These are phyloP conservation scores for Chamaea fasciata DNA, from an alignment of 2,113 vertebrate species.

Conservation along the genomic window DNA sequence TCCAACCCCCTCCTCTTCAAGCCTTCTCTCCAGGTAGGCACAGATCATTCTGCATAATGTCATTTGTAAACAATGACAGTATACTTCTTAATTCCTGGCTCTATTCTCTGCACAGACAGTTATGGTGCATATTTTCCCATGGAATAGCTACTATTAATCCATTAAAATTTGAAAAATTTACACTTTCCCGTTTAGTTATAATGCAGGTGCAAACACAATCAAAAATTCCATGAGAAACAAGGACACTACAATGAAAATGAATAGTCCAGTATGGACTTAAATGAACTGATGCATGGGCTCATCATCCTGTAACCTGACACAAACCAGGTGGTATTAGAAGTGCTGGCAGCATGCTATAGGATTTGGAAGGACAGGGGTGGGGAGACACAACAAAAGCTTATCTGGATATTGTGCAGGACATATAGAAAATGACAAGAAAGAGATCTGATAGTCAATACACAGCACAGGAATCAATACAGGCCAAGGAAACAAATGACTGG, in stretches of 20 bases:
- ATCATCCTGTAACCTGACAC: background rate
- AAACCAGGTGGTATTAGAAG: background rate
- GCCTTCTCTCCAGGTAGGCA: background rate
- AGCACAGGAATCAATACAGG: background rate
- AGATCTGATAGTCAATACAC: background rate
- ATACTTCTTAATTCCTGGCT: background rate
- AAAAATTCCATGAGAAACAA: background rate
- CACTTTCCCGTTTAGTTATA: background rate
- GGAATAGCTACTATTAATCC: background rate
- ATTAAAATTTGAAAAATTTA: background rate
- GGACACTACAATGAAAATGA: background rate
- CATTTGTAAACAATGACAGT: background rate
- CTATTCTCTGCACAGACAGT: background rate
- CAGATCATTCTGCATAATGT: background rate
- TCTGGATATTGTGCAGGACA: background rate
- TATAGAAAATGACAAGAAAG: background rate
- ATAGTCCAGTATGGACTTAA: background rate
- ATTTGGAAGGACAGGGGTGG: fast-evolving
- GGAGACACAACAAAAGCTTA: background rate
- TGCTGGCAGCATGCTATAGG: background rate
- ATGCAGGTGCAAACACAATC: background rate
- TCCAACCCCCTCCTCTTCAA: background rate
- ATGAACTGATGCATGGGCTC: background rate
- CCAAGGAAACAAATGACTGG: background rate
- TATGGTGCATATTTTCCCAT: background rate